Percentiles rank a stretch among this genome's conserved stretches.
Evolutionary conservation across 2,113 vertebrate species (phyloP).

Genomic region (Paramisgurnus dabryanus): DNA sequence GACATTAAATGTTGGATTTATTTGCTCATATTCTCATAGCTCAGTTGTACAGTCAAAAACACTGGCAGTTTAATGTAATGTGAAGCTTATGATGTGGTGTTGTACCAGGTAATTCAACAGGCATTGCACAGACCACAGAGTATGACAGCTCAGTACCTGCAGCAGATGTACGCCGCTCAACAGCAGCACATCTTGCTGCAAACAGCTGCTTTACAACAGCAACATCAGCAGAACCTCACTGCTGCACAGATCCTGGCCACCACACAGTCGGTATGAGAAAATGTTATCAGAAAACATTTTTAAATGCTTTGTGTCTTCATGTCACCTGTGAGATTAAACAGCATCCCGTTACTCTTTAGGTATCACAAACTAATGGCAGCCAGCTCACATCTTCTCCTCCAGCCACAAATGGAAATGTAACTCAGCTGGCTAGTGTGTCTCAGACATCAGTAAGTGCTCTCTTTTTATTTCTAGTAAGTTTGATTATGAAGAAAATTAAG

Average conservation of each 20-base stretch:
- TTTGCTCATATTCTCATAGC: too few species aligned
- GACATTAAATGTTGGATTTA: too few species aligned
- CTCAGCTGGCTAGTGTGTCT: conserved; percentile 82
- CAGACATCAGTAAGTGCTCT: conserved; percentile 83
- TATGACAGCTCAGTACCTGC: conserved; percentile 92
- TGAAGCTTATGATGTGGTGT: neutral
- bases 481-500: neutral
- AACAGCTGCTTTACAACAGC: conserved; percentile 87
- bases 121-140: conserved; percentile 88
- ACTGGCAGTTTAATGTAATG: neutral
- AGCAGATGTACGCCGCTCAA: conserved; percentile 95
- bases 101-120: conserved; percentile 88
- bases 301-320: neutral
- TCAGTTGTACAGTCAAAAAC: neutral
- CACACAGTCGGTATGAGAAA: conserved; percentile 81
- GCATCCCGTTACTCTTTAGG: conserved; percentile 63
- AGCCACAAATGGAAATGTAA: conserved; percentile 81
- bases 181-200: conserved; percentile 94
- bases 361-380: conserved; percentile 84
- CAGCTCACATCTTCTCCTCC: conserved; percentile 80
- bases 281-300: neutral
- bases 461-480: neutral
- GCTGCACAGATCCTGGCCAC: conserved; percentile 86
- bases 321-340: neutral
- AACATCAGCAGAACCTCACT: conserved; percentile 77